Percentiles rank a stretch among this genome's conserved stretches.
Conservation (phyloP, 2,888 invertebrate genomes). For the Brachylomia viminalis region DNA sequence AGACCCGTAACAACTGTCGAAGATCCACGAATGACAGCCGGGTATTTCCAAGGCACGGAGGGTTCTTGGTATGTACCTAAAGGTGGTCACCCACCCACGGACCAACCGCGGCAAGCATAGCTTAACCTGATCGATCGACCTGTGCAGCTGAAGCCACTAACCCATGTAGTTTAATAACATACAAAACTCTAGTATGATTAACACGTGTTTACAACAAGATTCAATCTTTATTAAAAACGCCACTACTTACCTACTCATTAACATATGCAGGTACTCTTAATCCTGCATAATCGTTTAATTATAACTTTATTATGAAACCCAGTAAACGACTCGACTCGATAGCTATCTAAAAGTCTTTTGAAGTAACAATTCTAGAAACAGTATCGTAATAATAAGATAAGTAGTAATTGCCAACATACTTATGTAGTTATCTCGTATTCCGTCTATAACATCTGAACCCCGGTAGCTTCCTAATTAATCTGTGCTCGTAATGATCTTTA, state of each 20-base stretch:
- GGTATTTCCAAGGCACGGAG: no score
- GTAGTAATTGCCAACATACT: constrained; percentile 69
- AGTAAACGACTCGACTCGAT: constrained; percentile 33
- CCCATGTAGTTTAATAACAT: no score
- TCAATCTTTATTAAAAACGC: constrained; percentile 40
- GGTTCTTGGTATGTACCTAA: no score
- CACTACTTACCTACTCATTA: constrained; percentile 29
- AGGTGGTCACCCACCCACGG: no score
- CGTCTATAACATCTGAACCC: constrained; percentile 75
- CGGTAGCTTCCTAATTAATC: constrained; percentile 84
- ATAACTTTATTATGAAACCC: constrained; percentile 25
- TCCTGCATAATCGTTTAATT: constrained; percentile 46
- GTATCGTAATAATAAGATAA: constrained; percentile 62
- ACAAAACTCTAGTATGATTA: constrained; percentile 13
- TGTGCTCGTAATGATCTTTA: constrained; percentile 78
- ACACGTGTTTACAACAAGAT: constrained; percentile 28
- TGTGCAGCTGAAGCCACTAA: no score
- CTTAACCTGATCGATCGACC: no score
- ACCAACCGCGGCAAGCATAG: no score
- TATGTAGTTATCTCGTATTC: constrained; percentile 74
- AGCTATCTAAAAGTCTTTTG: constrained; percentile 53
- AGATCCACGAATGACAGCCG: no score
- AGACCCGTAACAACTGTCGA: no score
- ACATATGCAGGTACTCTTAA: constrained; percentile 19
- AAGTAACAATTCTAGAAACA: constrained; percentile 64